phyloP scores from a whole-genome alignment of 2,797 vertebrate genomes.

The Rhyacichthys aspro region DNA sequence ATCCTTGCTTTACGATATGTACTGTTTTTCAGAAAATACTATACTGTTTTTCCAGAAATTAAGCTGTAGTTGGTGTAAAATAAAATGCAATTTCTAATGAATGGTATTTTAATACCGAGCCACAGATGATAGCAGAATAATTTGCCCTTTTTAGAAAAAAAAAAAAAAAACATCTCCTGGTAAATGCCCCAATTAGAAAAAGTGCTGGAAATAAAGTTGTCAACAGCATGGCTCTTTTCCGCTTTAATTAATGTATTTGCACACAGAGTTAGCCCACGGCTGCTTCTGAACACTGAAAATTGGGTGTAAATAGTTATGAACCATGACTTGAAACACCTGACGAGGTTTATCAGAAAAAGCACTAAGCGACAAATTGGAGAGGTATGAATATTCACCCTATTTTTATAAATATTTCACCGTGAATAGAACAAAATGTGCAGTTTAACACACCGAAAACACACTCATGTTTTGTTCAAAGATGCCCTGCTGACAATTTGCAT shows the following conservation, averaged over 20 bases:
- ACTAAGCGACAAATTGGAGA: not conserved
- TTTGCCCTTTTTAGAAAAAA: not conserved
- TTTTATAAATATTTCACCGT: not conserved
- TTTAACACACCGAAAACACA: not conserved
- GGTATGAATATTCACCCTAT: not conserved
- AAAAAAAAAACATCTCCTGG: not conserved
- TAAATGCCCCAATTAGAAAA: constrained; percentile 4
- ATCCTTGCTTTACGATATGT: too few species aligned
- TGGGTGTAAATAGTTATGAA: constrained; percentile 7
- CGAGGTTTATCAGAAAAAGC: not conserved
- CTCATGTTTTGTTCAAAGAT: not conserved
- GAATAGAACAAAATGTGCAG: not conserved
- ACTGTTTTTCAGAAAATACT: too few species aligned
- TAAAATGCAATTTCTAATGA: not conserved
- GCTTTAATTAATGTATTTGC: constrained; percentile 20
- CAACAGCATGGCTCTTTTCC: constrained; percentile 9
- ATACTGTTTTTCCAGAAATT: too few species aligned
- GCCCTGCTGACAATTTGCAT: not conserved
- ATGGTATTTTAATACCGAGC: constrained; percentile 4
- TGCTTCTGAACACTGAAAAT: constrained; percentile 21
- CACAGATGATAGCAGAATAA: constrained; percentile 10
- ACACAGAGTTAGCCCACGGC: constrained; percentile 12
- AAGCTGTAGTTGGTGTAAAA: too few species aligned
- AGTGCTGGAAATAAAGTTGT: constrained; percentile 10
- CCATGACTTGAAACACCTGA: not conserved